These are phyloP conservation scores for Caenorhabditis wallacei DNA, from an alignment of 2,888 invertebrate species.

Conservation along the genomic window DNA sequence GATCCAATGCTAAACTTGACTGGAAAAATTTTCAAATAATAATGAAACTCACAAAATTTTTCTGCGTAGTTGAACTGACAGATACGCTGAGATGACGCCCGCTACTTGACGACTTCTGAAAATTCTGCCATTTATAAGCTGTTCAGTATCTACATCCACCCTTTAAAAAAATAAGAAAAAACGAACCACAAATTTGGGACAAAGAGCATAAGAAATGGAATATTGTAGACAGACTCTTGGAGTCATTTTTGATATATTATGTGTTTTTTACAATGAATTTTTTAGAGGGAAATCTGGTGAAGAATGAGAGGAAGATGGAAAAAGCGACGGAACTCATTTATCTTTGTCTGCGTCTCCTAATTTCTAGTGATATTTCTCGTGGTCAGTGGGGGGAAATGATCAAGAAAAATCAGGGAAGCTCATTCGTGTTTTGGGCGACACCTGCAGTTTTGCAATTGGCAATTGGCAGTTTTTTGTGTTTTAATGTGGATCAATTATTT, in stretches of 20 bases:
- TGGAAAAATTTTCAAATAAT: no score
- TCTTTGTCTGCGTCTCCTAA: constrained; percentile 45
- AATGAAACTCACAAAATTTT: constrained; percentile 24
- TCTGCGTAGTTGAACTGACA: constrained; percentile 52
- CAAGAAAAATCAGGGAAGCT: constrained; percentile 30
- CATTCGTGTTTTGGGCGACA: constrained; percentile 46
- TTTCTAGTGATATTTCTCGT: constrained; percentile 7
- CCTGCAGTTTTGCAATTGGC: constrained; percentile 14
- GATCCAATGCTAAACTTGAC: no score
- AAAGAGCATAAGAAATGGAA: constrained; percentile 37
- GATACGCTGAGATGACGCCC: constrained; percentile 63
- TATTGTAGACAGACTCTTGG: constrained; percentile 44
- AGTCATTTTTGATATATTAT: constrained; percentile 42
- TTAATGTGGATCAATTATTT: not conserved
- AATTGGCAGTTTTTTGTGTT: constrained; percentile 17
- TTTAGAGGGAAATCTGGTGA: constrained; percentile 11
- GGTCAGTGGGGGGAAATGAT: constrained; percentile 29
- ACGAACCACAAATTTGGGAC: constrained; percentile 53
- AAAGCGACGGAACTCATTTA: constrained; percentile 48
- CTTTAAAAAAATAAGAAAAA: not conserved
- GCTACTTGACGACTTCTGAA: constrained; percentile 57
- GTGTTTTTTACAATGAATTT: constrained; percentile 19
- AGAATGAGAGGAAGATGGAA: constrained; percentile 23
- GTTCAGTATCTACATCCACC: no score
- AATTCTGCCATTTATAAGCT: not conserved